Percentiles rank a stretch among this genome's conserved stretches.
Evolutionary conservation across 2,113 vertebrate genomes (phyloP).

Genomic region (Cheirogaleus medius): DNA sequence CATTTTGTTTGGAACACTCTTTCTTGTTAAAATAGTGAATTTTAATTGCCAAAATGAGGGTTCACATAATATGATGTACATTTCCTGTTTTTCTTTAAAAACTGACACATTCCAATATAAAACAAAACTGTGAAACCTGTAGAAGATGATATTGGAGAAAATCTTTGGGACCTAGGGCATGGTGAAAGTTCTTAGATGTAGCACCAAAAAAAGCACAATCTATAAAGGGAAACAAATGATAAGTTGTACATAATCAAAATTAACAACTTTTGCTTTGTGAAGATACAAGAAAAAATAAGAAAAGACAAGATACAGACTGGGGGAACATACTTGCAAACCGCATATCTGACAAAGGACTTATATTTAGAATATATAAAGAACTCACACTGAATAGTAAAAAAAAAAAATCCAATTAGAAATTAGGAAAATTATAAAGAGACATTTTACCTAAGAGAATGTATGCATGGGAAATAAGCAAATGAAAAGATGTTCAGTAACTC

Average conservation of each 20-base stretch:
- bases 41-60: background rate
- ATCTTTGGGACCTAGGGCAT: background rate
- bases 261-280: background rate
- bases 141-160: background rate
- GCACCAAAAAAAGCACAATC: background rate
- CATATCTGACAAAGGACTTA: background rate
- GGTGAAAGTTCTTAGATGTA: background rate
- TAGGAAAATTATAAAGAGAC: background rate
- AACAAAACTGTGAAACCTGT: background rate
- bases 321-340: background rate
- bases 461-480: background rate
- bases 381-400: background rate
- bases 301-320: background rate
- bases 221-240: background rate
- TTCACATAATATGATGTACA: background rate
- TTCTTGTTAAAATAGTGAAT: background rate
- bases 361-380: background rate
- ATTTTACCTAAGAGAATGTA: background rate
- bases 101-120: background rate
- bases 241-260: background rate
- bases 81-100: background rate
- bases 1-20: background rate
- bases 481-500: background rate
- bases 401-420: background rate
- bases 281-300: background rate